Conservation (phyloP, 2,797 vertebrate genomes). For the Eulemur rubriventer region DNA sequence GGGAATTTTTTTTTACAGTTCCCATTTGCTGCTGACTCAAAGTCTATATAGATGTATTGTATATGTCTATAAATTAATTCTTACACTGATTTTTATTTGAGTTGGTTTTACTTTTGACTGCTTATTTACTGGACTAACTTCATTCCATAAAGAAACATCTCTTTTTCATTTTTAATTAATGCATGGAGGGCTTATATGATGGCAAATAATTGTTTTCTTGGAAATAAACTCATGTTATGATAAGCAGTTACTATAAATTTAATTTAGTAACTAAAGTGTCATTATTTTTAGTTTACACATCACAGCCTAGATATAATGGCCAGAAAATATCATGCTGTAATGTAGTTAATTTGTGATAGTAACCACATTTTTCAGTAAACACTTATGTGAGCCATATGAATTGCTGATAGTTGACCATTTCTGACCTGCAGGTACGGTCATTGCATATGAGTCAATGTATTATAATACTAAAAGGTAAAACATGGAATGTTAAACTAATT, state of each 20-base stretch:
- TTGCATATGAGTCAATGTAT: background rate
- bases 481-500: background rate
- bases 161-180: slow-evolving; percentile 29
- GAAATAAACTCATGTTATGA: background rate
- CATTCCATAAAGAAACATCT: background rate
- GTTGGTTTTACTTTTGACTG: background rate
- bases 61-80: background rate
- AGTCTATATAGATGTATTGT: background rate
- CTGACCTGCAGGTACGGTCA: background rate
- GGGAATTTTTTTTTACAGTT: background rate
- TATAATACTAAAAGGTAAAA: background rate
- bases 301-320: background rate
- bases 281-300: slow-evolving; percentile 18
- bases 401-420: slow-evolving; percentile 16
- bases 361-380: background rate
- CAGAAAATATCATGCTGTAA: background rate
- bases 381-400: background rate
- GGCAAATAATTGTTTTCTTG: slow-evolving; percentile 17
- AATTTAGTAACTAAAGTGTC: background rate
- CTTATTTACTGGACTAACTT: background rate
- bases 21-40: background rate
- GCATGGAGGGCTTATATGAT: background rate
- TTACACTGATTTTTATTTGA: slow-evolving; percentile 20
- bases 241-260: background rate
- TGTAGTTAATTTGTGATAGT: background rate